Conservation (phyloP, 53 echinoderm and acorn worm genomes). For the Echinometra lucunter region DNA sequence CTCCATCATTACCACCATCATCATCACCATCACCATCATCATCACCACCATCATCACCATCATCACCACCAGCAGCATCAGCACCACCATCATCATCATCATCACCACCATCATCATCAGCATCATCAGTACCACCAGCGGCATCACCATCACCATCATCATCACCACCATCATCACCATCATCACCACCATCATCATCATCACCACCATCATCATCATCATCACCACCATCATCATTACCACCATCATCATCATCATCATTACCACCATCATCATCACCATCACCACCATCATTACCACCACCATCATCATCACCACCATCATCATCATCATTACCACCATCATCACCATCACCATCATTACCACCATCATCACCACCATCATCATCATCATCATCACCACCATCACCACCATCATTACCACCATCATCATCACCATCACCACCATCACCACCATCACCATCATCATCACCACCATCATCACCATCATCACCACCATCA, state of each 20-base stretch:
- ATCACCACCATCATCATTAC: slow-evolving; percentile 12
- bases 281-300: slow-evolving; percentile 50
- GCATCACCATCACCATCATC: no score
- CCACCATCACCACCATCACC: not conserved
- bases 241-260: slow-evolving; percentile 9
- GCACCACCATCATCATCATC: no score
- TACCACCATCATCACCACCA: not conserved
- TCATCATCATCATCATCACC: slow-evolving; percentile 11
- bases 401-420: not conserved
- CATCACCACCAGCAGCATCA: no score
- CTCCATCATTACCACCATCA: no score
- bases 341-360: no score
- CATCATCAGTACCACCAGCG: no score
- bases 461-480: not conserved
- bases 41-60: not conserved
- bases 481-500: not conserved
- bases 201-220: not conserved
- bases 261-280: not conserved
- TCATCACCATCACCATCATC: not conserved
- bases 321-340: not conserved
- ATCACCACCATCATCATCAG: no score
- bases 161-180: slow-evolving; percentile 48
- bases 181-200: slow-evolving; percentile 55
- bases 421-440: no score
- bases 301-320: slow-evolving; percentile 46